Percentiles rank a stretch among this genome's conserved stretches.
These are phyloP conservation scores for Leptopterna dolabrata DNA, from an alignment of 2,888 invertebrate genomes.

Conservation along the genomic window DNA sequence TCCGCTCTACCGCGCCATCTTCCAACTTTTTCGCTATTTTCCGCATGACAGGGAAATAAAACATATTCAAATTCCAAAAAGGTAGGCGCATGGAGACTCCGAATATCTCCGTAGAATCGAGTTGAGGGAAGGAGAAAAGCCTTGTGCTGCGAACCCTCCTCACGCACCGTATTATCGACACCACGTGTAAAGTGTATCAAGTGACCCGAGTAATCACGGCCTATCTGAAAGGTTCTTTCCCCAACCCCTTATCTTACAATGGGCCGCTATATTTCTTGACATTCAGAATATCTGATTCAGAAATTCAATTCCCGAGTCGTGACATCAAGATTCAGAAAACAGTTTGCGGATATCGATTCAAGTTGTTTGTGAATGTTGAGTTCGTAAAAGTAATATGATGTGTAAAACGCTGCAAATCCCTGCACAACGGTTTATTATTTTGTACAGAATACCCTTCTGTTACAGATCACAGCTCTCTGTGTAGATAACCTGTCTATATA, in stretches of 20 bases:
- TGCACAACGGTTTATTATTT: no score
- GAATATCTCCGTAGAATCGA: background rate
- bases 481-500: no score
- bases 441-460: no score
- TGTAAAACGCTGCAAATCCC: no score
- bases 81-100: background rate
- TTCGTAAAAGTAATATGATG: no score
- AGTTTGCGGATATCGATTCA: no score
- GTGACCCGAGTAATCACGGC: slow-evolving; percentile 27
- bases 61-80: background rate
- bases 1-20: no score
- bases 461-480: no score
- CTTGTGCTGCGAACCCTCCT: slow-evolving; percentile 18
- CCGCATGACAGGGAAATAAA: background rate
- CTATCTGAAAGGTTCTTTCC: background rate
- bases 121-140: background rate
- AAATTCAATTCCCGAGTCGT: background rate
- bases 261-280: background rate
- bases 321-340: no score
- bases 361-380: no score
- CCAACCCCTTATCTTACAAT: background rate
- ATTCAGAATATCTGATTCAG: background rate
- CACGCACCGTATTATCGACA: slow-evolving; percentile 38
- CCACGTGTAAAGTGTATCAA: slow-evolving; percentile 41
- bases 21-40: background rate